Percentiles rank a stretch among this genome's conserved stretches.
Evolutionary conservation across 2,797 vertebrate species (phyloP).

Genomic region (Vireo griseus): DNA sequence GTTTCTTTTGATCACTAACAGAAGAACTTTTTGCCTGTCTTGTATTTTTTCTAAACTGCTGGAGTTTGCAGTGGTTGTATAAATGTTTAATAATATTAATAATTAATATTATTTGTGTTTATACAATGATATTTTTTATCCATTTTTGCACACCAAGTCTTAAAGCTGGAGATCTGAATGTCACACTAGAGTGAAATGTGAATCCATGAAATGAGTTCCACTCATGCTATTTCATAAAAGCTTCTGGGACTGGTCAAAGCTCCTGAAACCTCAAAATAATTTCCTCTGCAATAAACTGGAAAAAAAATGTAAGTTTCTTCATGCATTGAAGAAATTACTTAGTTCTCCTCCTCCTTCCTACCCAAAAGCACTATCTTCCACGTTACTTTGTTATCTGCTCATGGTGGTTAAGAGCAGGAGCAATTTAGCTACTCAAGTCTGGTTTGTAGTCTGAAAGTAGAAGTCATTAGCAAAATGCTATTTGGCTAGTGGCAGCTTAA

Average conservation of each 20-base stretch:
- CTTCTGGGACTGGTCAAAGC: neutral
- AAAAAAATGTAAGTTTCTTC: neutral
- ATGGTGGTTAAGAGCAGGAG: neutral
- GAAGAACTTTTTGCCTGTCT: neutral
- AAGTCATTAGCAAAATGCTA: constrained; percentile 36
- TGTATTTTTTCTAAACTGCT: neutral
- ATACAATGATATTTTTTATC: neutral
- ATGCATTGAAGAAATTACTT: neutral
- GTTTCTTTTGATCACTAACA: neutral
- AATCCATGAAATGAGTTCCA: neutral
- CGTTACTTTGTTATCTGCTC: neutral
- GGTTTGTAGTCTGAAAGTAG: constrained; percentile 28
- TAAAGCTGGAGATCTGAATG: neutral
- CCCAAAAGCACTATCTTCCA: neutral
- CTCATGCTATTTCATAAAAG: neutral
- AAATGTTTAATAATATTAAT: neutral
- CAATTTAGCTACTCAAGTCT: constrained; percentile 32
- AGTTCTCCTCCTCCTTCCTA: neutral
- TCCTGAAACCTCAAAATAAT: neutral
- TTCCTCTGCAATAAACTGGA: neutral
- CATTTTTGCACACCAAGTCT: neutral
- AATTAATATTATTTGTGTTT: neutral
- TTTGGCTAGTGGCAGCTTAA: constrained; percentile 24
- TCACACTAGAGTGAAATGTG: neutral
- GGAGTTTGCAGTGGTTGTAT: neutral